Base-by-base conservation (phyloP, 2,113 vertebrate genomes). In the Probosciger aterrimus region DNA sequence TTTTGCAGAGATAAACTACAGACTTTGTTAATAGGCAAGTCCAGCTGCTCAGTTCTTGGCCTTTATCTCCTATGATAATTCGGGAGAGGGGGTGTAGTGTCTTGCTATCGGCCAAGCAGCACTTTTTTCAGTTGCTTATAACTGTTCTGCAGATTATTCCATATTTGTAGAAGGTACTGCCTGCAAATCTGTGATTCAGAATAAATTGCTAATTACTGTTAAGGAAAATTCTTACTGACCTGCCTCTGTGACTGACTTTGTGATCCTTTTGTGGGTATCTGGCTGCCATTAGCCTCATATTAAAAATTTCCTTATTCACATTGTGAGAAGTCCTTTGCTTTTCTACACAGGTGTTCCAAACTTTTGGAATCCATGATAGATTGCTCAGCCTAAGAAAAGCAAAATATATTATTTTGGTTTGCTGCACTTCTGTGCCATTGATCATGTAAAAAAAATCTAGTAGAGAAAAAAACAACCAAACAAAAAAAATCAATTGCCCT, bases 51-150 rank as follows among this genome's bases (percentile, higher is more conserved):
- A 65, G 49, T 68, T 87, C 70, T 73, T 84, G 77, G 82, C 47
- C 62, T 69, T 82, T 80, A 87, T 94, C 91, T 85, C 67, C 41
- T 22, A 1, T 1, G 8, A 78, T 93, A 28, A 30, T 84, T 81
- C 1, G 3, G 70, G 60, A 92, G 52, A 49, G 23, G 46, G 62
- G 44, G 73, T 44, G 62, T 84, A 49, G 65, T 35, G 47, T 79
- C 49, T 76, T 59, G 35, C 52, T 95, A 53, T 90, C 74, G 76
- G 52, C 41, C 57, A 82, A 55, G 41, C 52, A 60, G 57, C 62
- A 73, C 70, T 62, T 89, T 87, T 92, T 91, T 52, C 89, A 47
- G 88, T 95, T 92, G 80, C 69, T 84, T 84, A 25, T 70, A 93
- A 60, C 81, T 71, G 46, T 92, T 86, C 18, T 53, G 60, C 35